These are phyloP conservation scores for Acanthurus leucopareius DNA, from an alignment of 2,797 vertebrate species.

Conservation along the genomic window DNA sequence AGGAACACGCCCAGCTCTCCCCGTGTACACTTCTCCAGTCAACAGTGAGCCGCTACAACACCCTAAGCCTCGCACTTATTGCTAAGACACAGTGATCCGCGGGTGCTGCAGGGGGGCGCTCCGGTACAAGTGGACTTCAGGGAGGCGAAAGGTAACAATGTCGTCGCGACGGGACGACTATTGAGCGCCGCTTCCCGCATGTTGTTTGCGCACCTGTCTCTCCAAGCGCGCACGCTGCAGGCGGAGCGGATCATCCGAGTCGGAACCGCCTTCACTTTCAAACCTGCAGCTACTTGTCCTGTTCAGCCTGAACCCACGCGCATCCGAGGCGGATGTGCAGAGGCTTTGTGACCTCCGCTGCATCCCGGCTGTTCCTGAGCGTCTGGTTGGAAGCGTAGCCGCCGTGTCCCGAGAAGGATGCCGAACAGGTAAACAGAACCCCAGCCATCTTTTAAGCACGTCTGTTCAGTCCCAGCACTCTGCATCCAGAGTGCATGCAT, in stretches of 20 bases:
- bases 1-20: slow-evolving; percentile 58
- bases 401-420: slow-evolving; percentile 71
- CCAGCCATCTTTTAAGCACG: background rate
- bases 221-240: slow-evolving; percentile 15
- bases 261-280: slow-evolving; percentile 15
- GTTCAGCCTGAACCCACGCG: slow-evolving; percentile 1
- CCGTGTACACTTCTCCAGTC: slow-evolving; percentile 23
- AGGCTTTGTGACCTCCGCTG: slow-evolving; percentile 48
- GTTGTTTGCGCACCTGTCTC: slow-evolving; percentile 21
- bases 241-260: slow-evolving; percentile 20
- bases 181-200: background rate
- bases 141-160: background rate
- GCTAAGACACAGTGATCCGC: slow-evolving; percentile 6
- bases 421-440: slow-evolving; percentile 69
- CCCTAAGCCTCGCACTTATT: background rate
- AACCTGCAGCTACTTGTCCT: slow-evolving; percentile 18
- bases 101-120: slow-evolving; percentile 24
- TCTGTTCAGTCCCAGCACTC: background rate
- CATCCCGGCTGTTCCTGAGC: slow-evolving; percentile 40
- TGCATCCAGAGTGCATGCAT: too few relatives aligned
- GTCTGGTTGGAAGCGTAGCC: slow-evolving; percentile 52
- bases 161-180: slow-evolving; percentile 17
- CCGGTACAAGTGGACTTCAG: slow-evolving; percentile 32
- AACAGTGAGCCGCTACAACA: slow-evolving; percentile 4
- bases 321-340: slow-evolving; percentile 48